Conservation (phyloP, 2,888 invertebrate genomes). For the Parnassius smintheus region DNA sequence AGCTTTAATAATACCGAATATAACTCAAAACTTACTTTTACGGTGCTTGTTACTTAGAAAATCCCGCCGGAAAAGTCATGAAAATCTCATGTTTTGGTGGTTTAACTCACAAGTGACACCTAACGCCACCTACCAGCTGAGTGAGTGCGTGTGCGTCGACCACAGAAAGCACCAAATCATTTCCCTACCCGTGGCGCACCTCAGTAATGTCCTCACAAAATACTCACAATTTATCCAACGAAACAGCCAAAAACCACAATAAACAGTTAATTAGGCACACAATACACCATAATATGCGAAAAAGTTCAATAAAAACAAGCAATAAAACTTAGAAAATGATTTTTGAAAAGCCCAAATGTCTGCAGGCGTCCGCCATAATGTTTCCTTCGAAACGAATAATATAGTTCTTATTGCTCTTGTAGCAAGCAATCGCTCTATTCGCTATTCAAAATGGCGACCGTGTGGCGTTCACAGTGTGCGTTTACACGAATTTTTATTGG, state of each 20-base stretch:
- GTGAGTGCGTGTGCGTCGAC: conserved; percentile 77
- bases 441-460: conserved; percentile 82
- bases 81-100: conserved; percentile 77
- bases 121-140: conserved; percentile 81
- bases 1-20: conserved; percentile 33
- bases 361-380: conserved; percentile 82
- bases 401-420: conserved; percentile 82
- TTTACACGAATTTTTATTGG: conserved; percentile 74
- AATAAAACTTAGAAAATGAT: conserved; percentile 80
- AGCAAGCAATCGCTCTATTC: conserved; percentile 80
- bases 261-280: conserved; percentile 75
- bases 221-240: conserved; percentile 76
- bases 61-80: conserved; percentile 78
- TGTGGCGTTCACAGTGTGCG: conserved; percentile 77
- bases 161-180: conserved; percentile 82
- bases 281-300: conserved; percentile 79
- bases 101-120: conserved; percentile 59
- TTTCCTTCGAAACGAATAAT: conserved; percentile 82
- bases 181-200: conserved; percentile 82
- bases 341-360: conserved; percentile 81
- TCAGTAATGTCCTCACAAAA: conserved; percentile 78
- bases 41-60: conserved; percentile 57
- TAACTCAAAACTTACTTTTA: conserved; percentile 45
- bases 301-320: conserved; percentile 81
- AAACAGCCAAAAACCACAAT: conserved; percentile 76